phyloP scores from a whole-genome alignment of 2,113 vertebrate species.

The Otis tarda region DNA sequence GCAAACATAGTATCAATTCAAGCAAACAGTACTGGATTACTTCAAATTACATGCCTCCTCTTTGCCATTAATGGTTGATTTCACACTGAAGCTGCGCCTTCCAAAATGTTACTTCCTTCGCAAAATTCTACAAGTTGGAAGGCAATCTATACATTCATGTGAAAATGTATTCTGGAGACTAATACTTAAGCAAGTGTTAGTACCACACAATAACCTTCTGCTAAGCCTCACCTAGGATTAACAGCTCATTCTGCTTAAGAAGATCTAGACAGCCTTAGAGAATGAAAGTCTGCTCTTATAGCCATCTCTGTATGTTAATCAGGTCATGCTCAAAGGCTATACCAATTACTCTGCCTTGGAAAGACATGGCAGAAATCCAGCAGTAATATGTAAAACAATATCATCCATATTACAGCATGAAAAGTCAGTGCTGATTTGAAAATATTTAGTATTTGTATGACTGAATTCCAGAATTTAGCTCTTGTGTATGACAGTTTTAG shows the following conservation, averaged over 20 bases:
- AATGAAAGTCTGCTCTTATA: constrained; percentile 18
- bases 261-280: neutral
- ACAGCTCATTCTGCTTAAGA: constrained; percentile 30
- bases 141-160: neutral
- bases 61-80: neutral
- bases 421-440: neutral
- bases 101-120: neutral
- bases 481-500: neutral
- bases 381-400: neutral
- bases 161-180: neutral
- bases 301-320: neutral
- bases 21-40: neutral
- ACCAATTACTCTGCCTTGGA: neutral
- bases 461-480: neutral
- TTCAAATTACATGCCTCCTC: neutral
- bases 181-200: neutral
- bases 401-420: neutral
- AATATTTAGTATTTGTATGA: neutral
- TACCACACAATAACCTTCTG: constrained; percentile 11
- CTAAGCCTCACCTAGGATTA: constrained; percentile 37
- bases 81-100: neutral
- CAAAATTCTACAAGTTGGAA: neutral
- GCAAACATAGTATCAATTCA: neutral
- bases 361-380: neutral
- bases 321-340: neutral